Evolutionary conservation across 2,113 vertebrate genomes (phyloP).

Genomic region (Noturus placidus): DNA sequence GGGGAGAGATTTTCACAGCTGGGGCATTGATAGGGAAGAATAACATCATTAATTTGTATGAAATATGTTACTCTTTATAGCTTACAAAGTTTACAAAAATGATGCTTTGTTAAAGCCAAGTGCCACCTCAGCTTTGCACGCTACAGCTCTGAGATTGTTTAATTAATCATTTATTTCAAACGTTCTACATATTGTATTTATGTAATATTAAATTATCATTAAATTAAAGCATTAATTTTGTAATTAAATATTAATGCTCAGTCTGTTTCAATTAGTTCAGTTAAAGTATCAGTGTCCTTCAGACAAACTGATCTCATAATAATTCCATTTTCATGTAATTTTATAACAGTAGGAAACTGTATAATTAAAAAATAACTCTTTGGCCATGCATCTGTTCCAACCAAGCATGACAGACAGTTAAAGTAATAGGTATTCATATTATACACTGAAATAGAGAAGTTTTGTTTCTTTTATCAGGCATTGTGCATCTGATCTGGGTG

Average conservation of each 20-base stretch:
- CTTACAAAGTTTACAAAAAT: not conserved
- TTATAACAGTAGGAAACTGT: not conserved
- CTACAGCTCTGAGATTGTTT: not conserved
- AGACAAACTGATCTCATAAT: not conserved
- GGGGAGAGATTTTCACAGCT: constrained; percentile 40
- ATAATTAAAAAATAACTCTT: not conserved
- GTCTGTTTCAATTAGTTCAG: not conserved
- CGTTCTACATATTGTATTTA: not conserved
- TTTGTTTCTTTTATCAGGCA: not conserved
- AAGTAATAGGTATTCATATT: not conserved
- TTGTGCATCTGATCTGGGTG: not conserved
- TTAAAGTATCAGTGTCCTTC: not conserved
- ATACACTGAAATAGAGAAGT: not conserved
- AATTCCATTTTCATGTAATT: not conserved
- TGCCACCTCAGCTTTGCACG: not conserved
- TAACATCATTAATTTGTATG: constrained; percentile 21
- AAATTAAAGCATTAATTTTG: not conserved
- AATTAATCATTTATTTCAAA: not conserved
- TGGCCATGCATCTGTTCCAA: not conserved
- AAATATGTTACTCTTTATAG: constrained; percentile 54
- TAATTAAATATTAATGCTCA: not conserved
- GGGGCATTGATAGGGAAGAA: not conserved
- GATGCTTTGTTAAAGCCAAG: not conserved
- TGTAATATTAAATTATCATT: not conserved
- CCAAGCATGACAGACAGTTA: not conserved